Evolutionary conservation across 2,888 invertebrate species (phyloP), one percentile per base, ranked within the genome.

Genomic region (Rhyacophila evoluta): DNA sequence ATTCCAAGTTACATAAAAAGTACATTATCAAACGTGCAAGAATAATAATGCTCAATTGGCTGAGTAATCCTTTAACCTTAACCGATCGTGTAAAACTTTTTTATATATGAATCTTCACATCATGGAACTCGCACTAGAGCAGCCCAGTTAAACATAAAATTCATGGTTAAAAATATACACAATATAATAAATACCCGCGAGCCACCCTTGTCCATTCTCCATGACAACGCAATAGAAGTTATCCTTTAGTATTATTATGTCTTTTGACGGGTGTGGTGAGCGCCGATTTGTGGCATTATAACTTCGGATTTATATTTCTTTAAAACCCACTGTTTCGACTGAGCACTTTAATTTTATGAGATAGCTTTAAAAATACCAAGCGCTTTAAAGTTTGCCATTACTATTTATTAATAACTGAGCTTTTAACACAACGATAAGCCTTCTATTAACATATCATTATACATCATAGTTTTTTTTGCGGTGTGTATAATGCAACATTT

Each of bases 271-370:
- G 69, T 79, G 69, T 74, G 72, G 76, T 41, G 39, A 69, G 73
- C 69, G 79, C 69, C 79, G 79, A 79, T 79, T 79, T 79, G 79
- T 76, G 79, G 79, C 55, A 72, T 70, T 76, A 79, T 79, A 77
- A 79, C 69, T 69, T 73, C n/a, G 37, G 79, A 79, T 79, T 79
- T 79, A 79, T 79, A 75, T 72, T 71, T 78, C 78, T 71, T 55
- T 25, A 55, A 33, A 33, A 10, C 55, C 55, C 55, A 55, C 55
- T 55, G 55, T 55, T 55, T 55, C 55, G 55, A 55, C 55, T 55
- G 55, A 19, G 55, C 55, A 55, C 55, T 55, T 55, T 55, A 55
- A 25, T 25, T 79, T 79, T 79, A 79, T 72, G 79, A 72, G 79
- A 72, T 72, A 72, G 79, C 78, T 74, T 33, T 68, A 72, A 38